Evolutionary conservation across 2,797 vertebrate genomes (phyloP).

Genomic region (Basileuterus tristriatus): DNA sequence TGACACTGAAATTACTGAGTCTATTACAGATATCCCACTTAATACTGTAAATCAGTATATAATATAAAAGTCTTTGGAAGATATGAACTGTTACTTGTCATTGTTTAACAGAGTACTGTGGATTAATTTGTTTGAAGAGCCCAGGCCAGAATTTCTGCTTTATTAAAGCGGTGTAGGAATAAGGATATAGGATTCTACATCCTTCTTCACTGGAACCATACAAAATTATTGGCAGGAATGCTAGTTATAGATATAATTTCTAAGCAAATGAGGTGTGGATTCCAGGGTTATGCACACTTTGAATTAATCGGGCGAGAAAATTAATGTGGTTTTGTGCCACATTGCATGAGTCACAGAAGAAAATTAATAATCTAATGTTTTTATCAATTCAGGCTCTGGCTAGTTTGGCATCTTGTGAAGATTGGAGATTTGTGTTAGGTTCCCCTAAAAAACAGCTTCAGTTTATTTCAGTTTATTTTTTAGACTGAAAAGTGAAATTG

Average conservation of each 20-base stretch:
- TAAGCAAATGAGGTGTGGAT: neutral
- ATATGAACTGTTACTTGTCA: neutral
- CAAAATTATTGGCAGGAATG: neutral
- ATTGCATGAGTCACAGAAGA: neutral
- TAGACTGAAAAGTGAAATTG: neutral
- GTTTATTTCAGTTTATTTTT: neutral
- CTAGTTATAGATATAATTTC: neutral
- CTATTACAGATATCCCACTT: slow-evolving; percentile 1
- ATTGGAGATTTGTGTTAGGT: neutral
- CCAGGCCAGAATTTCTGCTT: neutral
- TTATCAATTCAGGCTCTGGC: neutral
- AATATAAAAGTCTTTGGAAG: neutral
- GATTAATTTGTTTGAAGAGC: neutral
- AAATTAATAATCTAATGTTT: neutral
- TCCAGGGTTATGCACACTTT: neutral
- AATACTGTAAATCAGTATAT: neutral
- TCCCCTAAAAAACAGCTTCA: neutral
- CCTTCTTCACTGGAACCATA: neutral
- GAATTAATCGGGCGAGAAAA: neutral
- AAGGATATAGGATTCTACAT: neutral
- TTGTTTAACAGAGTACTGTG: neutral
- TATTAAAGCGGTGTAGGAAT: neutral
- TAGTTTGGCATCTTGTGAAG: neutral
- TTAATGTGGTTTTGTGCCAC: neutral
- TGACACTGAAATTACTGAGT: neutral